Evolutionary conservation across 2,113 vertebrate species (phyloP), one percentile per base, ranked within the genome.

Genomic region (Nothocercus nigrocapillus): DNA sequence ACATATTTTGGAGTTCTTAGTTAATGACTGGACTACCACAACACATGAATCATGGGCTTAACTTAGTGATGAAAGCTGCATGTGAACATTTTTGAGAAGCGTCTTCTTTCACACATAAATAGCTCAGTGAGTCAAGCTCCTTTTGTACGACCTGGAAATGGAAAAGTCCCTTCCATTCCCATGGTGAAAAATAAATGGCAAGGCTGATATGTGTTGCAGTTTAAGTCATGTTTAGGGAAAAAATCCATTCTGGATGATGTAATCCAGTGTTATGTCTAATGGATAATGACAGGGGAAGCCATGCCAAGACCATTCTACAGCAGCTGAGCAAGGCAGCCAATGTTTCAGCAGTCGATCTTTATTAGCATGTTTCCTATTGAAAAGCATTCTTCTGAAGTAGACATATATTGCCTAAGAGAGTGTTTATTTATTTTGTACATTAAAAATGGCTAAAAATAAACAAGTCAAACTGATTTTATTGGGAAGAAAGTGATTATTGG

Each of bases 211-310:
- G 19, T 89, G 49, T 72, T 83, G 24, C 22, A 78, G 78, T 88
- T 85, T 92, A 91, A 83, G 64, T 93, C 64, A 90, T 42, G 53
- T 68, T 94, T 94, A 84, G 70, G 32, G 53, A 16, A 92, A 94
- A 84, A 86, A 66, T 84, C 15, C 42, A 67, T 22, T 86, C 75
- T 91, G 81, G 81, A 66, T 94, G 90, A 96, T 82, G 86, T 70
- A 82, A 95, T 91, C 62, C 83, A 51, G 58, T 61, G 40, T 87
- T 90, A 79, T 77, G 74, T 90, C 66, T 82, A 77, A 93, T 89
- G 62, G 90, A 77, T 94, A 95, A 95, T 77, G 91, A 95, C 78
- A 89, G 56, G 11, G 32, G 16, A 89, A 93, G 58, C 7, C 32
- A 51, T 62, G 89, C 83, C 88, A 95, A 92, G 56, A 61, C 25